Evolutionary conservation across 2,797 vertebrate genomes (phyloP).

Genomic region (Enoplosus armatus): DNA sequence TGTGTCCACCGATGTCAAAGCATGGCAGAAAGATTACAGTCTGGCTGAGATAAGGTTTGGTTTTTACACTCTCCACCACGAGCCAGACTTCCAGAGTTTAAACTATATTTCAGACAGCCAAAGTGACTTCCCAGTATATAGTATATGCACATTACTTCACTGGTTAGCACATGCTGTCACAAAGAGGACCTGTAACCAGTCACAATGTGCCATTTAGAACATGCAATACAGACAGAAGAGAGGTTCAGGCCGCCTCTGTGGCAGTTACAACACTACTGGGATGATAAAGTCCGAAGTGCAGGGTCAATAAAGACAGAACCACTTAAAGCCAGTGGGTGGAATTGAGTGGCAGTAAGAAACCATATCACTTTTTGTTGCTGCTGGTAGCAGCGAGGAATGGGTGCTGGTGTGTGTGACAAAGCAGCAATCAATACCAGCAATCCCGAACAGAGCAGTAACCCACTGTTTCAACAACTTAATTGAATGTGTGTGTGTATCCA

Average conservation of each 20-base stretch:
- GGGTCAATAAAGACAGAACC: not conserved
- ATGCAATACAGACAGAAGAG: not conserved
- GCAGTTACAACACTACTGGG: not conserved
- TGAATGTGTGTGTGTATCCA: not conserved
- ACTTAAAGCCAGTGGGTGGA: not conserved
- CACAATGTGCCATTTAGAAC: not conserved
- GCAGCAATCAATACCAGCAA: slow-evolving; percentile 1
- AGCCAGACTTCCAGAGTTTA: slow-evolving; percentile 1
- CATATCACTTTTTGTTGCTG: not conserved
- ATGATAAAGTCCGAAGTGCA: not conserved
- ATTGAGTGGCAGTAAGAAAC: not conserved
- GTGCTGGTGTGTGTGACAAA: slow-evolving; percentile 7
- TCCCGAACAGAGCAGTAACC: slow-evolving; percentile 6
- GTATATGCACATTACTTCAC: not conserved
- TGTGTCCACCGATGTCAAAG: slow-evolving; percentile 28
- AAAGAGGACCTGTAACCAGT: not conserved
- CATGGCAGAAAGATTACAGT: slow-evolving; percentile 15
- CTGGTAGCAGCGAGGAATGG: not conserved
- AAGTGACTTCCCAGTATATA: not conserved
- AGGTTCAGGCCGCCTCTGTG: not conserved
- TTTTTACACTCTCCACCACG: slow-evolving; percentile 10
- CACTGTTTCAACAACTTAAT: slow-evolving; percentile 1
- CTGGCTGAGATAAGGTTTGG: slow-evolving; percentile 14
- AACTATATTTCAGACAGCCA: not conserved
- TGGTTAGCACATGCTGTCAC: slow-evolving; percentile 3